These are phyloP conservation scores for Rhabdomys dilectus DNA, from an alignment of 2,113 vertebrate species.

Conservation along the genomic window DNA sequence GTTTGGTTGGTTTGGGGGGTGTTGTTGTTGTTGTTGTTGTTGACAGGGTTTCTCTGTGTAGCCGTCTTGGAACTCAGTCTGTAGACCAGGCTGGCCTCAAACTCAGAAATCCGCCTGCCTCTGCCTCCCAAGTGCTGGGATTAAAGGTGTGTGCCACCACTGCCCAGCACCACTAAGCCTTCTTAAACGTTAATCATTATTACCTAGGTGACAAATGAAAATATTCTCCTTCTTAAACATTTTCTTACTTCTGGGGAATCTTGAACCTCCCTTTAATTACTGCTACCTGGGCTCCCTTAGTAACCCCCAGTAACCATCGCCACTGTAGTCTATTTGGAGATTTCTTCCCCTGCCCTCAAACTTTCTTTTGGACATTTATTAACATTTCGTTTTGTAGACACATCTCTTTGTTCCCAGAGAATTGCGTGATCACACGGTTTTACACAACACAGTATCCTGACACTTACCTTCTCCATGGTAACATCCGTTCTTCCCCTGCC, in stretches of 20 bases:
- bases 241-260: background rate
- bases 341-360: background rate
- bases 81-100: no score
- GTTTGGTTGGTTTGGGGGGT: no score
- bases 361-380: background rate
- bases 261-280: constrained; percentile 13
- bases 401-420: background rate
- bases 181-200: background rate
- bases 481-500: background rate
- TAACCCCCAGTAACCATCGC: background rate
- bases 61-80: no score
- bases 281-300: background rate
- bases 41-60: no score
- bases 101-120: no score
- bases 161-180: background rate
- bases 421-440: background rate
- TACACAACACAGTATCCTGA: background rate
- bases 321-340: background rate
- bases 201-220: background rate
- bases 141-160: no score
- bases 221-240: background rate
- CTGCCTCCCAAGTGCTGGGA: no score
- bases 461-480: background rate
- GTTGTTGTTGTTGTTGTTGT: no score
- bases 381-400: background rate